Evolutionary conservation across 2,888 invertebrate genomes (phyloP), one percentile per base, ranked within the genome.

Genomic region (Eupithecia subumbrata): DNA sequence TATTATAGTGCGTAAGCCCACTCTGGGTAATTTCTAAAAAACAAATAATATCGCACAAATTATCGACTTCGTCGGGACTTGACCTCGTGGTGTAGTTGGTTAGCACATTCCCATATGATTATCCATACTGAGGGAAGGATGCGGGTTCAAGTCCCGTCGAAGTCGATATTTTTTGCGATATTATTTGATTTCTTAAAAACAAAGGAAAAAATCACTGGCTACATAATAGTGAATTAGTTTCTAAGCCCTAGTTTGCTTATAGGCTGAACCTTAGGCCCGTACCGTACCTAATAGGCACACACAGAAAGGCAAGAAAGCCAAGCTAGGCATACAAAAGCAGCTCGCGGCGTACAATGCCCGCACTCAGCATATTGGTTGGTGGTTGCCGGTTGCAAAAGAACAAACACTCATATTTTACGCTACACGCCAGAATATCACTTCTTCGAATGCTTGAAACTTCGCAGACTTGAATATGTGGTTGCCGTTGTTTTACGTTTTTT

Each of bases 321-420:
- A 63, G 60, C 25, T 60, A 60, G 60, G 16, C 67, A 14, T 68
- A 73, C 76, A 73, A 73, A 64, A 73, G 73, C 63, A 34, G 37
- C 69, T 52, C 72, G 70, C 66, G 48, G 63, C 34, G 22, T 48
- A 86, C 87, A 86, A 87, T 83, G 77, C 80, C 73, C 80, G 76
- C 90, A 90, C 90, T 90, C 88, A 88, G 89, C 87, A 87, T 90
- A 90, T 90, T 90, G 88, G 89, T 82, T 75, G 80, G 75, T 76
- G 73, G 79, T 82, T 75, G 80, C 75, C 76, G 73, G 79, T 82
- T 79, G 85, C 84, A 85, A 87, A 88, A 88, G 87, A 85, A 89
- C 88, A 85, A 85, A 86, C 80, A 81, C 78, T 78, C 56, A 45
- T 79, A 77, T 75, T 75, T 78, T 69, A 76, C 66, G 68, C 22